phyloP scores from a whole-genome alignment of 1,140 invertebrate genomes.

The Agrypnia vestita region DNA sequence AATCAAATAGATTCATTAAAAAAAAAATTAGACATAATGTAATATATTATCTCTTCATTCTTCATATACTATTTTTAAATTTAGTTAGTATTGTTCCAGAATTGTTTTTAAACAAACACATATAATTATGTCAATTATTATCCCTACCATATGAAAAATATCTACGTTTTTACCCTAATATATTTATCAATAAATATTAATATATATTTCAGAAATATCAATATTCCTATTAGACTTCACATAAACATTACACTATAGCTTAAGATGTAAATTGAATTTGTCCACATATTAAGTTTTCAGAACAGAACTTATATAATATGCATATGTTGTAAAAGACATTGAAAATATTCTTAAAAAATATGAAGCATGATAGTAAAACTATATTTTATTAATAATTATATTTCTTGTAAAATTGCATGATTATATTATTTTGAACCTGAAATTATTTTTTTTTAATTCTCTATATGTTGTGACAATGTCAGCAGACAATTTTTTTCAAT shows the following conservation, averaged over 20 bases:
- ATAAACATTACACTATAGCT: neutral
- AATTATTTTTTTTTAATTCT: no score
- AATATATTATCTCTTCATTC: no score
- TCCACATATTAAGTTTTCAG: conserved; percentile 9
- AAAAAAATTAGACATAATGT: no score
- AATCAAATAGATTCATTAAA: no score
- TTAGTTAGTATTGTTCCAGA: neutral
- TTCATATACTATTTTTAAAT: neutral
- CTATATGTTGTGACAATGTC: no score
- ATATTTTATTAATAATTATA: no score
- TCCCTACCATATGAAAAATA: conserved; percentile 44
- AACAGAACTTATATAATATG: neutral
- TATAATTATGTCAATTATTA: conserved; percentile 60
- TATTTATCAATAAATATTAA: conserved; percentile 13
- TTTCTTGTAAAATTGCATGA: no score
- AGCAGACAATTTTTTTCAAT: no score
- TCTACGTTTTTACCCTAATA: conserved; percentile 40
- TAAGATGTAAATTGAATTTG: conserved; percentile 2
- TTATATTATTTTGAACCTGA: no score
- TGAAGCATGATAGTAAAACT: no score
- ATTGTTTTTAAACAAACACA: conserved; percentile 15
- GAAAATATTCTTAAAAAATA: no score
- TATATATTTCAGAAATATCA: conserved; percentile 40
- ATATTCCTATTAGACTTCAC: conserved; percentile 38
- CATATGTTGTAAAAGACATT: no score